A percentile compares a stretch with the other conserved stretches of the same genome.
Evolutionary conservation across 2,113 vertebrate species (phyloP).

Genomic region (Perca flavescens): DNA sequence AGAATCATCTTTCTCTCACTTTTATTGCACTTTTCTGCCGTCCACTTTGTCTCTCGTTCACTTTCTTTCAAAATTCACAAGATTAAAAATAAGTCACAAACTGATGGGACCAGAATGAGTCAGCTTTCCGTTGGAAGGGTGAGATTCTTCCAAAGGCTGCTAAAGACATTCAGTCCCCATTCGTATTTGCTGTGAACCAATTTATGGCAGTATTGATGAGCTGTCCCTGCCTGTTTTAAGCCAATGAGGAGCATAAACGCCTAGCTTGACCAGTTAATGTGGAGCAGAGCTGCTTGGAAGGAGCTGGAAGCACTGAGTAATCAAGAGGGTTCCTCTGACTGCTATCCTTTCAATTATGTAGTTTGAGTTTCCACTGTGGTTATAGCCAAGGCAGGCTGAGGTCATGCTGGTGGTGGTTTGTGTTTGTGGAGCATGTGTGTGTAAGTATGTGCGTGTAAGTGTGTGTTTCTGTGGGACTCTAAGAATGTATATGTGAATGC

Average conservation of each 20-base stretch:
- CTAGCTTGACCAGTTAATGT: slow-evolving; percentile 69
- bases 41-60: slow-evolving; percentile 23
- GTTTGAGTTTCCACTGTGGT: slow-evolving; percentile 83
- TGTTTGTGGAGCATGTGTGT: slow-evolving; percentile 42
- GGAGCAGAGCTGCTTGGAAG: slow-evolving; percentile 64
- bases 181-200: slow-evolving; percentile 70
- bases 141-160: slow-evolving; percentile 63
- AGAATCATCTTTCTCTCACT: slow-evolving; percentile 5
- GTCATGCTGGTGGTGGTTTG: slow-evolving; percentile 66
- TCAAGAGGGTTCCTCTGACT: slow-evolving; percentile 74
- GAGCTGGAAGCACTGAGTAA: slow-evolving; percentile 79
- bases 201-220: slow-evolving; percentile 75
- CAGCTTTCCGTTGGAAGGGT: slow-evolving; percentile 64
- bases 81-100: slow-evolving; percentile 72
- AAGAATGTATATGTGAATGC: slow-evolving; percentile 17
- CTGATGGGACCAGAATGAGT: slow-evolving; percentile 72
- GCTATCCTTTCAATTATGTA: slow-evolving; percentile 83
- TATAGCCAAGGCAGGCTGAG: slow-evolving; percentile 70
- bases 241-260: slow-evolving; percentile 43
- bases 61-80: slow-evolving; percentile 53
- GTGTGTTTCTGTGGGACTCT: not conserved
- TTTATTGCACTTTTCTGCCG: slow-evolving; percentile 36
- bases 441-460: not conserved
- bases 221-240: slow-evolving; percentile 58
- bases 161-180: slow-evolving; percentile 71